These are phyloP conservation scores for Sebastiscus albofasciatus DNA, from an alignment of 2,797 vertebrate genomes.

Conservation along the genomic window DNA sequence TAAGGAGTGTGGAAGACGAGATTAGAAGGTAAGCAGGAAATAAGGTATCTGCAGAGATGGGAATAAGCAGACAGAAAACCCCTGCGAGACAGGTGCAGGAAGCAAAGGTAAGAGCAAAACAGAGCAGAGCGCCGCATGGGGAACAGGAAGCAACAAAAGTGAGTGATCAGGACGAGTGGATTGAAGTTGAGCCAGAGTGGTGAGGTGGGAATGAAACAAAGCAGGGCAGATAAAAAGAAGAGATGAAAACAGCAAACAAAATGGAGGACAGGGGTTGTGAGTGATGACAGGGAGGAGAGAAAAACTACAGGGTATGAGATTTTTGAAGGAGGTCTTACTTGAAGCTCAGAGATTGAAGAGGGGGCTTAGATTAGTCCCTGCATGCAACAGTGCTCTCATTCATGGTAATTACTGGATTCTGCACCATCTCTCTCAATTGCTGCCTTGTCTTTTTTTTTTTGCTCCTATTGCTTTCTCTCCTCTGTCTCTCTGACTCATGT, in stretches of 20 bases:
- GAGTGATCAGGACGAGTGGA: conserved; percentile 41
- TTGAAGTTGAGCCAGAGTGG: conserved; percentile 47
- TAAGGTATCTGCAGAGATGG: neutral
- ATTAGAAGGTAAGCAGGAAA: conserved; percentile 38
- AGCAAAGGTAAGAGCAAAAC: conserved; percentile 28
- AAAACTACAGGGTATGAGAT: neutral
- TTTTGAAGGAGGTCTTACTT: conserved; percentile 24
- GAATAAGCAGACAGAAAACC: conserved; percentile 27
- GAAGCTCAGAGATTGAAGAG: conserved; percentile 19
- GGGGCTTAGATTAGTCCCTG: conserved; percentile 30
- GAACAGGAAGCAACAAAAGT: conserved; percentile 39
- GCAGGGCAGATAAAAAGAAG: conserved; percentile 11
- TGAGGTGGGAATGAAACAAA: conserved; percentile 46
- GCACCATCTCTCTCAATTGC: conserved; percentile 24
- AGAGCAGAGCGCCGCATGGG: conserved; percentile 11
- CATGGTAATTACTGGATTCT: conserved; percentile 45
- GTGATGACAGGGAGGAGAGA: conserved; percentile 9
- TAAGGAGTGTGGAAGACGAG: conserved; percentile 1
- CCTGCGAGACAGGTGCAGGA: conserved; percentile 37
- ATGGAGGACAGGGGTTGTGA: conserved; percentile 8
- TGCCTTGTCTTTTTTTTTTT: neutral
- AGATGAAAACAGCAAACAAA: conserved; percentile 26
- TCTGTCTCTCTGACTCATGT: conserved; percentile 25
- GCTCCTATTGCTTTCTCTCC: neutral
- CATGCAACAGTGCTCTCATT: conserved; percentile 51